These are phyloP conservation scores for Antheraea mylitta DNA, from an alignment of 1,140 invertebrate genomes.

Conservation along the genomic window DNA sequence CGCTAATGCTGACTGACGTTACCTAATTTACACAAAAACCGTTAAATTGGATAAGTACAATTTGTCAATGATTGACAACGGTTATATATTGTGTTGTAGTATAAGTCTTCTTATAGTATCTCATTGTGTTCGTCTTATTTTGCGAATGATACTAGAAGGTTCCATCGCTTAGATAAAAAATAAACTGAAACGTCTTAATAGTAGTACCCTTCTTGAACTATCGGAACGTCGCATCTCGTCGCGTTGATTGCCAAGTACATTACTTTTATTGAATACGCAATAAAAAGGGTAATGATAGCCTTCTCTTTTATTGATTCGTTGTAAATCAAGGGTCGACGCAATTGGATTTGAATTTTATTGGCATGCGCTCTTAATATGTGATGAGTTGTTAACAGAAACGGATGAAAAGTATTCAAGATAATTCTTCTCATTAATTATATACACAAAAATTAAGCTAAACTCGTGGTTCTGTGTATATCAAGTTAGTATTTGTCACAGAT, in stretches of 20 bases:
- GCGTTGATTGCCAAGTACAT: conserved; percentile 52
- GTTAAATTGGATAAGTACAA: too few species aligned
- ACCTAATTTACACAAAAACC: conserved; percentile 13
- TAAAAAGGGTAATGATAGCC: conserved; percentile 72
- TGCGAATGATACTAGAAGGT: neutral
- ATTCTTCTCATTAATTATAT: conserved; percentile 12
- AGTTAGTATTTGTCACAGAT: conserved; percentile 46
- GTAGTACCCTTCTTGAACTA: conserved; percentile 29
- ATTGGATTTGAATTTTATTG: conserved; percentile 75
- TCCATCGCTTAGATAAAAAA: neutral
- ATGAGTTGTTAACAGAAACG: conserved; percentile 64
- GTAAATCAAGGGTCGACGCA: conserved; percentile 71
- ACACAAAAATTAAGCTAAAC: conserved; percentile 1
- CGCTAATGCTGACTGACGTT: conserved; percentile 43
- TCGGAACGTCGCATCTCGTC: conserved; percentile 29
- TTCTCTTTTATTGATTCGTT: conserved; percentile 74
- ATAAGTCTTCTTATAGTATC: too few species aligned
- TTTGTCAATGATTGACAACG: too few species aligned
- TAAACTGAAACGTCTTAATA: conserved; percentile 14
- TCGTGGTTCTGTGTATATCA: conserved; percentile 39
- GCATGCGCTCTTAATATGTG: conserved; percentile 54
- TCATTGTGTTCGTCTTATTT: too few species aligned
- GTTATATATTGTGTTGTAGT: too few species aligned
- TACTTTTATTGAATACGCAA: conserved; percentile 71
- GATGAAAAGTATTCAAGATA: conserved; percentile 54